Evolutionary conservation across 2,113 vertebrate genomes (phyloP).

Genomic region (Oryzias curvinotus): DNA sequence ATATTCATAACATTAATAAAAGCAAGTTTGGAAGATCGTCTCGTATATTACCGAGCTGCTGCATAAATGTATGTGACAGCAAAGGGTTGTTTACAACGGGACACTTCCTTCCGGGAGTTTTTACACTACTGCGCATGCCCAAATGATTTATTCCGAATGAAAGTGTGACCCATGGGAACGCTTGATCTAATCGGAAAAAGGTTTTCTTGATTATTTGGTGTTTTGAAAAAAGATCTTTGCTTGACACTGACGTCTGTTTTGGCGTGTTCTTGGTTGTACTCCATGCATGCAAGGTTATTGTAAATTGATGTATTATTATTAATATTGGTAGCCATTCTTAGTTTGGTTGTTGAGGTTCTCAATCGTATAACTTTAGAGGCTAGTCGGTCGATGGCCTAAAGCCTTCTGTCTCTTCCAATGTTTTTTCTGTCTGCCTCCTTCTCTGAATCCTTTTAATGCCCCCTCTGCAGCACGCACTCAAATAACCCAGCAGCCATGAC

Average conservation of each 20-base stretch:
- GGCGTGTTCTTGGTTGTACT: conserved; percentile 5
- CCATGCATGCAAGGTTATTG: conserved; percentile 30
- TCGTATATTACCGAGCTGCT: no score
- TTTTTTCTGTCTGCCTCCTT: conserved; percentile 27
- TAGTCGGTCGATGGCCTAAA: conserved; percentile 81
- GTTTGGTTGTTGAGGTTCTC: conserved; percentile 51
- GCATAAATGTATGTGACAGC: no score
- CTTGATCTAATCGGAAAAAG: no score
- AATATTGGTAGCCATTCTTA: conserved; percentile 73
- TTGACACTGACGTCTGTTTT: conserved; percentile 3
- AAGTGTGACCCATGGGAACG: no score
- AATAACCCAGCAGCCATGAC: conserved; percentile 54
- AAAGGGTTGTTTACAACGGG: no score
- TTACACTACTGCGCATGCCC: no score
- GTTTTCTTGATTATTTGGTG: conserved; percentile 7
- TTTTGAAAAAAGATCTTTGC: conserved; percentile 23
- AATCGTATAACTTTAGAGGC: conserved; percentile 78
- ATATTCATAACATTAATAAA: no score
- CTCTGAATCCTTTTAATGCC: conserved; percentile 50
- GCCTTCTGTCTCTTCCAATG: conserved; percentile 65
- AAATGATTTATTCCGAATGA: no score
- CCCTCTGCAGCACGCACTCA: conserved; percentile 47
- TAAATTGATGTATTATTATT: conserved; percentile 66
- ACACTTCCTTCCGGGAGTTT: no score
- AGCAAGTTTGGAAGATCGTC: no score